Evolutionary conservation across 2,113 vertebrate genomes (phyloP).

Genomic region (Seriola rivoliana): DNA sequence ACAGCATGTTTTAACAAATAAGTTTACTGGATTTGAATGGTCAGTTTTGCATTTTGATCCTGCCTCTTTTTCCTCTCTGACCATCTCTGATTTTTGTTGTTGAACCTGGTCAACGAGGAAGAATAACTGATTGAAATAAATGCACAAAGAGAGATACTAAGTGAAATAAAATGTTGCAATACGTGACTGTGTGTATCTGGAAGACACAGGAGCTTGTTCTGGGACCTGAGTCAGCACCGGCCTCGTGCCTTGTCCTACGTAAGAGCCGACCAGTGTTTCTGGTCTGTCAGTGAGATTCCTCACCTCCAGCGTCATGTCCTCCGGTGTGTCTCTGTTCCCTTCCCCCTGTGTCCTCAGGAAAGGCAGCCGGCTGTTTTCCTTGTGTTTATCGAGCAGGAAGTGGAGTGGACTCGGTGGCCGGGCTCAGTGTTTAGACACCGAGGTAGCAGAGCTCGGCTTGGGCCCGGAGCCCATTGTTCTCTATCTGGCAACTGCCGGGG

Average conservation of each 20-base stretch:
- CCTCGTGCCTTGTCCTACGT: conserved; percentile 63
- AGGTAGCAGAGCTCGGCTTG: conserved; percentile 73
- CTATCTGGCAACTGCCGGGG: conserved; percentile 82
- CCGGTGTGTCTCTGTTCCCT: conserved; percentile 36
- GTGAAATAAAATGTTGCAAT: background rate
- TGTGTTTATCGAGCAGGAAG: conserved; percentile 88
- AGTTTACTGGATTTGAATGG: too few relatives aligned
- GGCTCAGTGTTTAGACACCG: conserved; percentile 85
- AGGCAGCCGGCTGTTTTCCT: conserved; percentile 81
- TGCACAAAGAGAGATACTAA: background rate
- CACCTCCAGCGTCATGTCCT: conserved; percentile 61
- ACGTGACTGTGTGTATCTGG: background rate
- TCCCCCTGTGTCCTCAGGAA: conserved; percentile 80
- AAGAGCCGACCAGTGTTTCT: conserved; percentile 31
- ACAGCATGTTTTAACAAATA: too few relatives aligned
- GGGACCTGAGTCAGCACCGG: conserved; percentile 69
- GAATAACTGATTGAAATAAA: background rate
- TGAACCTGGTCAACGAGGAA: too few relatives aligned
- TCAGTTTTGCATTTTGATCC: too few relatives aligned
- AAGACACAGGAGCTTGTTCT: conserved; percentile 7
- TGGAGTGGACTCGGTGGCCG: conserved; percentile 74
- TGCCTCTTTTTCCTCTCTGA: background rate
- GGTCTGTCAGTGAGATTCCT: conserved; percentile 66
- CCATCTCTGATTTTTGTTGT: too few relatives aligned
- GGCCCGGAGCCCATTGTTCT: conserved; percentile 86